Conservation (phyloP, 2,888 invertebrate species). For the Pyrrhia umbra region DNA sequence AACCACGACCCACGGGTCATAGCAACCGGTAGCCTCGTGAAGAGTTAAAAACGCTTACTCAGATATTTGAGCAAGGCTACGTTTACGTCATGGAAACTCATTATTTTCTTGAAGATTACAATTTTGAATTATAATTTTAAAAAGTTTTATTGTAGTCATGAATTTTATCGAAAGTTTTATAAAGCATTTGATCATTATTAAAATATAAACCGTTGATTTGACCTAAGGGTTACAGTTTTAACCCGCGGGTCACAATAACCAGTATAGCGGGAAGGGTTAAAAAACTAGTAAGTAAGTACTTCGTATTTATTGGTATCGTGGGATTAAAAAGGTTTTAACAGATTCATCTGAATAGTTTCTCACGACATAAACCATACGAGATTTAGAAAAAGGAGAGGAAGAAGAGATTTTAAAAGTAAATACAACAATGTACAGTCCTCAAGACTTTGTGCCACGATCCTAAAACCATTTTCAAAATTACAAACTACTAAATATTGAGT, state of each 20-base stretch:
- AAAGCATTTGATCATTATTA: background rate
- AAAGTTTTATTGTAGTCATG: too few species aligned
- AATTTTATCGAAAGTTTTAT: too few species aligned
- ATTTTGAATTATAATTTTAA: background rate
- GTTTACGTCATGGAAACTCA: background rate
- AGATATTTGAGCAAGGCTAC: slow-evolving; percentile 31
- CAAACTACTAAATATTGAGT: background rate
- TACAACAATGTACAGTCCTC: too few species aligned
- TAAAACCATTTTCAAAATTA: background rate
- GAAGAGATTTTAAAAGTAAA: too few species aligned
- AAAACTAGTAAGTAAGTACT: slow-evolving; percentile 23
- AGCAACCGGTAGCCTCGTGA: slow-evolving; percentile 61
- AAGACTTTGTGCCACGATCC: too few species aligned
- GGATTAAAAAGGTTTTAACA: slow-evolving; percentile 14
- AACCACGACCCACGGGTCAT: slow-evolving; percentile 71
- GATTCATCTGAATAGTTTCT: slow-evolving; percentile 3
- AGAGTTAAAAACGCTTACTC: slow-evolving; percentile 68
- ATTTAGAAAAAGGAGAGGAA: too few species aligned
- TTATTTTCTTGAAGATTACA: background rate
- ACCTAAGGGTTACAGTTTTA: slow-evolving; percentile 40
- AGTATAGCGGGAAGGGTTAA: slow-evolving; percentile 39
- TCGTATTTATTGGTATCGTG: slow-evolving; percentile 21
- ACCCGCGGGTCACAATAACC: slow-evolving; percentile 31
- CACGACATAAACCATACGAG: too few species aligned
- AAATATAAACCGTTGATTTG: slow-evolving; percentile 12